Evolutionary conservation across 2,888 invertebrate genomes (phyloP).

Genomic region (Rotaria sp.): DNA sequence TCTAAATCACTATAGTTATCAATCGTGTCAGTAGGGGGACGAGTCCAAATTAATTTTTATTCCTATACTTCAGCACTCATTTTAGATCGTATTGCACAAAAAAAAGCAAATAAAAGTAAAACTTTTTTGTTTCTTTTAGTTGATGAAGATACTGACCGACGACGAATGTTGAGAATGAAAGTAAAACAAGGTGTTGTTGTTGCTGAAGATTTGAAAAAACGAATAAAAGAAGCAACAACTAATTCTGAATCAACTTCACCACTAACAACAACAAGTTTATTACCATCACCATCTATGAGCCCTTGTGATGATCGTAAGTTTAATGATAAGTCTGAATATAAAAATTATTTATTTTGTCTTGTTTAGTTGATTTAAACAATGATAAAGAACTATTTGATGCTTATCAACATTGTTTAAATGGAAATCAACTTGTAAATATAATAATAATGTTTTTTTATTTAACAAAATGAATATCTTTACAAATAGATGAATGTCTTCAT

Average conservation of each 20-base stretch:
- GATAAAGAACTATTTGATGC: background rate
- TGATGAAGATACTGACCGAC: background rate
- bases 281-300: background rate
- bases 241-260: background rate
- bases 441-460: background rate
- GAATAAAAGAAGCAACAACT: background rate
- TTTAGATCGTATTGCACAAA: too few species aligned
- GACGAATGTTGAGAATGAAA: background rate
- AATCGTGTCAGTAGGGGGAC: too few species aligned
- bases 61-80: too few species aligned
- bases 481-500: background rate
- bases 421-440: background rate
- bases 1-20: too few species aligned
- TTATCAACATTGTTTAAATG: background rate
- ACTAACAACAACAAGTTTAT: background rate
- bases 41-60: too few species aligned
- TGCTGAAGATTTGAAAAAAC: conserved; percentile 12
- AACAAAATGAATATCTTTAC: too few species aligned
- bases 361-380: background rate
- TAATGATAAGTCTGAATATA: background rate
- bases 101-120: too few species aligned
- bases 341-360: background rate
- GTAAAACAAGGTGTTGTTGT: background rate
- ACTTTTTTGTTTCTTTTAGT: background rate
- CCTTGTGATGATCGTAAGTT: background rate